Evolutionary conservation across 64 coral and sea anemone genomes (phyloP).

Genomic region (Stichodactyla mertensii): DNA sequence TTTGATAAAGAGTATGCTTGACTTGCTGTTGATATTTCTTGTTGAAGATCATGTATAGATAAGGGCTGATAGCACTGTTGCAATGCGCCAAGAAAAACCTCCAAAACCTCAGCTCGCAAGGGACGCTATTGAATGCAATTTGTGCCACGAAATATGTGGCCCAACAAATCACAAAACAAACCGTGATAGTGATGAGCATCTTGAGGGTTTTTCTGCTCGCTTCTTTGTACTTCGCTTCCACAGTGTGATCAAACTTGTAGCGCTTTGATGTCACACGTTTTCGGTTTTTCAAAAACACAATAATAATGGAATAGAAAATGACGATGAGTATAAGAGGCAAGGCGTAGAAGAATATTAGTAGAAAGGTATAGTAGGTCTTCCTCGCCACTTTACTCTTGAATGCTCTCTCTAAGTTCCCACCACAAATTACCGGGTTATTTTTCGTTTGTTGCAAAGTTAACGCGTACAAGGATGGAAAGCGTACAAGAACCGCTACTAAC

Average conservation of each 20-base stretch:
- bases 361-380: conserved; percentile 38
- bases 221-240: not conserved
- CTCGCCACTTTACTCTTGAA: conserved; percentile 21
- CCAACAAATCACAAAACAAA: conserved; percentile 45
- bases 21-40: conserved; percentile 9
- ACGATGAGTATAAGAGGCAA: conserved; percentile 34
- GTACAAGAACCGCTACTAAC: conserved; percentile 16
- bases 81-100: conserved; percentile 45
- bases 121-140: conserved; percentile 6
- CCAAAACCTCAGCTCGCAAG: conserved; percentile 48
- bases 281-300: conserved; percentile 4
- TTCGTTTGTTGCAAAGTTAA: not conserved
- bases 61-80: conserved; percentile 46
- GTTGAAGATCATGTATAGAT: conserved; percentile 44
- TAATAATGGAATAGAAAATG: conserved; percentile 6
- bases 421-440: not conserved
- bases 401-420: not conserved
- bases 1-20: not conserved
- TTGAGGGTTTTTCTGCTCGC: conserved; percentile 27
- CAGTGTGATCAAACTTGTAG: not conserved
- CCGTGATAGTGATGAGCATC: conserved; percentile 31
- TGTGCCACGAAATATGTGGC: conserved; percentile 41
- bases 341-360: conserved; percentile 31
- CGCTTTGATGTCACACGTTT: not conserved
- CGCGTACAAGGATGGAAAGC: conserved; percentile 34